These are phyloP conservation scores for Antennarius maculatus DNA, from an alignment of 2,797 vertebrate species.

Conservation along the genomic window DNA sequence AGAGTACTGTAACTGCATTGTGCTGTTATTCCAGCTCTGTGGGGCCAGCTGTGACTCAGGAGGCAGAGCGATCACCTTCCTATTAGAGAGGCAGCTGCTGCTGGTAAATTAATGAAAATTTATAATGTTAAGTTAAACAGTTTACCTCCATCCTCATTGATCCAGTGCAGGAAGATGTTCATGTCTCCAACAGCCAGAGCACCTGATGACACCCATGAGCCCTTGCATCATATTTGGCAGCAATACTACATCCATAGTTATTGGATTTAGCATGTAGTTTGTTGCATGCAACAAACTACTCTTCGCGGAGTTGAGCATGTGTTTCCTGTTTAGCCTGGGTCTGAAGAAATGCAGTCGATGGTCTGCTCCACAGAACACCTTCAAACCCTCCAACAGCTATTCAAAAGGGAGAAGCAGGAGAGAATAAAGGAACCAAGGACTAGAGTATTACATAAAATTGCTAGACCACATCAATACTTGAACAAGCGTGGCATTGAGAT, in stretches of 20 bases:
- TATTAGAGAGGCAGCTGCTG: no score
- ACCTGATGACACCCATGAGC: conserved; percentile 89
- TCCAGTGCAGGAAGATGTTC: conserved; percentile 94
- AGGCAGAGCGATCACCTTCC: no score
- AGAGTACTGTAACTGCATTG: no score
- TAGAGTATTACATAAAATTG: no score
- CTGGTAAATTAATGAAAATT: no score
- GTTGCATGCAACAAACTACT: conserved; percentile 63
- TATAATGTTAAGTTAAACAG: no score
- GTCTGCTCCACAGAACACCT: conserved; percentile 88
- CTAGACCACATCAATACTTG: no score
- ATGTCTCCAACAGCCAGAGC: conserved; percentile 94
- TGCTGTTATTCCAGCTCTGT: no score
- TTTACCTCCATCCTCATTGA: conserved; percentile 90
- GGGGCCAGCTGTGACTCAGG: no score
- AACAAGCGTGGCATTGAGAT: no score
- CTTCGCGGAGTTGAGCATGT: conserved; percentile 85
- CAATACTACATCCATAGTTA: conserved; percentile 88
- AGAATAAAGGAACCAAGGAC: no score
- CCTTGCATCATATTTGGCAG: conserved; percentile 84
- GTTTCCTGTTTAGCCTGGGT: conserved; percentile 88
- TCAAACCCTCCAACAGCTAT: conserved; percentile 92
- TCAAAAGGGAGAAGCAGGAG: no score
- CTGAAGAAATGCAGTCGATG: conserved; percentile 87
- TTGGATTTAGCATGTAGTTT: conserved; percentile 55